Evolutionary conservation across 2,113 vertebrate species (phyloP).

Genomic region (Ceyx margarethae): DNA sequence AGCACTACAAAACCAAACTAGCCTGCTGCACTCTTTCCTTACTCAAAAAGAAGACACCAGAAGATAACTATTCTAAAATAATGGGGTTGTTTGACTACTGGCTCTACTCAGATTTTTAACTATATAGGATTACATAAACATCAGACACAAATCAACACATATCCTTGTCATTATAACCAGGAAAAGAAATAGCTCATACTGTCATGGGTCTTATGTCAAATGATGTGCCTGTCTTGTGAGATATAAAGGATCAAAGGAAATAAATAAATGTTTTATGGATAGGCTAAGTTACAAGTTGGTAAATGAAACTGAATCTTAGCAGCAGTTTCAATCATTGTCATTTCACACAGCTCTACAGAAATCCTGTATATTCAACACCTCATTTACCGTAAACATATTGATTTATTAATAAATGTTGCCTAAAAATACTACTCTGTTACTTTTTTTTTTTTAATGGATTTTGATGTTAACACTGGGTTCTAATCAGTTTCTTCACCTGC

Average conservation of each 20-base stretch:
- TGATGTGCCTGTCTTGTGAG: neutral
- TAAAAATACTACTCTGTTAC: neutral
- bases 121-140: neutral
- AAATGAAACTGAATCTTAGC: neutral
- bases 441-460: neutral
- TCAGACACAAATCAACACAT: neutral
- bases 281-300: neutral
- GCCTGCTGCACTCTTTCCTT: neutral
- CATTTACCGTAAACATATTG: neutral
- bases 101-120: neutral
- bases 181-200: neutral
- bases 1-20: neutral
- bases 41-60: neutral
- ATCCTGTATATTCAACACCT: neutral
- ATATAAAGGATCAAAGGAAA: neutral
- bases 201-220: neutral
- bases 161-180: neutral
- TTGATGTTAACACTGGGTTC: neutral
- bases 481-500: neutral
- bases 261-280: neutral
- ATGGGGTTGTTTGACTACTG: neutral
- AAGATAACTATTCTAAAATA: conserved; percentile 5
- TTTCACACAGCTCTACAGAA: neutral
- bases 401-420: neutral
- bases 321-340: neutral